phyloP scores from a whole-genome alignment of 2,797 vertebrate genomes.

The Micropoecilia bifurca region DNA sequence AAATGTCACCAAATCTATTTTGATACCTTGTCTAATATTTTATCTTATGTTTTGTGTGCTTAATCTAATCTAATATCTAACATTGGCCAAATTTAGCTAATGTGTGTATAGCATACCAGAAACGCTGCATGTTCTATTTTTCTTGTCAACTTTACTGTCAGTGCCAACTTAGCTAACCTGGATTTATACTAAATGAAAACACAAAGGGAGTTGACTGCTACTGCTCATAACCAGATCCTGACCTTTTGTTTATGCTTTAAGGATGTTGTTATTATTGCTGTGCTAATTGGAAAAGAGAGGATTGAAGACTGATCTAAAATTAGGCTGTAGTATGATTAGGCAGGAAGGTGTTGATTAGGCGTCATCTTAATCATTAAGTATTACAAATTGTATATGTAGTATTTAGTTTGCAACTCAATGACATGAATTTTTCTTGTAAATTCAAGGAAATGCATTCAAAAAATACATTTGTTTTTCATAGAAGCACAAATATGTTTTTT shows the following conservation, averaged over 20 bases:
- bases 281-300: too few relatives aligned
- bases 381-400: background rate
- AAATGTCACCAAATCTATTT: background rate
- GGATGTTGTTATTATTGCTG: background rate
- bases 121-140: background rate
- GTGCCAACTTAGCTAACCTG: background rate
- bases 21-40: background rate
- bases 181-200: background rate
- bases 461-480: background rate
- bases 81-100: background rate
- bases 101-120: background rate
- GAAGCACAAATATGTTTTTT: background rate
- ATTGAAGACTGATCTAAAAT: background rate
- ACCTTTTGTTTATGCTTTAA: background rate
- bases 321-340: background rate
- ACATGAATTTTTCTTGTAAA: too few relatives aligned
- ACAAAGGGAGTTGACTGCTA: background rate
- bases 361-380: background rate
- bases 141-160: background rate
- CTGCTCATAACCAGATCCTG: background rate
- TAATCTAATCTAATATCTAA: background rate
- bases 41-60: background rate
- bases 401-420: too few relatives aligned
- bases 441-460: too few relatives aligned
- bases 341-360: background rate